Base-by-base conservation (phyloP, 2,797 vertebrate genomes). In the Tragopan temminckii region DNA sequence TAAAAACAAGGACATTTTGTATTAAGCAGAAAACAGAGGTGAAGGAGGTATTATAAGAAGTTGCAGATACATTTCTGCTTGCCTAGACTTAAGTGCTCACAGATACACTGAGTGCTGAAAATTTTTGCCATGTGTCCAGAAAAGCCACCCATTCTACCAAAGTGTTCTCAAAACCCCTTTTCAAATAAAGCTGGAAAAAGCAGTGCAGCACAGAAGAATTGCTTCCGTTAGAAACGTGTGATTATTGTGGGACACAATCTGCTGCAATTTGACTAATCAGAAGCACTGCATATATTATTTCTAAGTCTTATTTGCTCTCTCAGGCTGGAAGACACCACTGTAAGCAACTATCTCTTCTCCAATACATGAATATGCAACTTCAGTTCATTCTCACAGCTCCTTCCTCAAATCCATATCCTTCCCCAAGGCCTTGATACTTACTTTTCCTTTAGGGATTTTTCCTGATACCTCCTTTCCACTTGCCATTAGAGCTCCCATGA, bases 401-500 rank as follows among this genome's bases (percentile, higher is more conserved):
- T 77, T 45, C 45, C 55, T 45, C 45, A 63, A 8, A 20, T 53
- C 46, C 46, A 61, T 15, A 85, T 53, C 27, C 35, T 61, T 40
- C n/a, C 12, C 13, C 20, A 45, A 88, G 31, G n/a, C 55, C 55
- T 77, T 71, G 55, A 91, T 80, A 83, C 96, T 74, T 97, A 98
- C 99, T 98, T 99, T 99, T 98, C 99, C 99, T 98, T 99, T 99
- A 3, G 99, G 99, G 88, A 99, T 99, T 97, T 98, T 98, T 31
- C 99, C 99, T 3, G 99, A 97, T 29, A 99, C 98, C 97, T 99
- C 99, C 95, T 99, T 99, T 61, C 99, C 99, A 83, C 99, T 99
- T 89, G 99, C 99, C 99, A 99, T 99, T 91, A 99, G 91, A 0
- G 98, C 99, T 19, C 99, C 99, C 99, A 99, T 99, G 48, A 99